Percentiles rank a stretch among this genome's conserved stretches.
Conservation (phyloP, 2,113 vertebrate species). For the Leuciscus idus region DNA sequence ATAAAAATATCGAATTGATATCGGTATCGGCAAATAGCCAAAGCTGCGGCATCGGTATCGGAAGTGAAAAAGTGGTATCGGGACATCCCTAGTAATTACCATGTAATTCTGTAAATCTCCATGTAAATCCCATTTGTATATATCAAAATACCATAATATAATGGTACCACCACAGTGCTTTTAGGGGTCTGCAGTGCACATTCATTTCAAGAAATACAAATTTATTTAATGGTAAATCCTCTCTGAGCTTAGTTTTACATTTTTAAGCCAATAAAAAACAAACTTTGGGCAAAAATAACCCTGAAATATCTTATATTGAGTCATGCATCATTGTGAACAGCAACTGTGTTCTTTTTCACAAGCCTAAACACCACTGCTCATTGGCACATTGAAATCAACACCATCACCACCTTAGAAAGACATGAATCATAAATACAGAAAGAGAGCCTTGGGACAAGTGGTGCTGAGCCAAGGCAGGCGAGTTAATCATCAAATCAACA, state of each 20-base stretch:
- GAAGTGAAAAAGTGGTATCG: too few species aligned
- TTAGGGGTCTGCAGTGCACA: not conserved
- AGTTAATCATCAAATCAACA: slow-evolving; percentile 40
- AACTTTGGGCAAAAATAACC: not conserved
- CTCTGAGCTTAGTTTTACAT: not conserved
- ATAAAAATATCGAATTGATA: too few species aligned
- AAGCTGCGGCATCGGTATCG: too few species aligned
- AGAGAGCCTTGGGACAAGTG: slow-evolving; percentile 21
- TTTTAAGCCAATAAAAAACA: not conserved
- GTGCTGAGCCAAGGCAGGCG: slow-evolving; percentile 13
- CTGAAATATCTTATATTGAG: not conserved
- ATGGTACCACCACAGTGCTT: not conserved
- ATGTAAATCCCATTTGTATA: too few species aligned
- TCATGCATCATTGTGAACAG: slow-evolving; percentile 9
- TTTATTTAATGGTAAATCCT: not conserved
- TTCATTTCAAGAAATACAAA: not conserved
- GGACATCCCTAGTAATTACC: too few species aligned
- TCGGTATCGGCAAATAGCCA: too few species aligned
- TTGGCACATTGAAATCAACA: slow-evolving; percentile 32
- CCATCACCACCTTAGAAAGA: slow-evolving; percentile 17
- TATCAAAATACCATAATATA: not conserved
- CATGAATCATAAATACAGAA: slow-evolving; percentile 20
- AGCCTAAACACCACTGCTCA: slow-evolving; percentile 30
- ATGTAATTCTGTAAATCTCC: too few species aligned
- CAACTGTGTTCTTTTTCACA: slow-evolving; percentile 33